Base-by-base conservation (phyloP, 53 echinoderm and acorn worm genomes). In the Patiria pectinifera region DNA sequence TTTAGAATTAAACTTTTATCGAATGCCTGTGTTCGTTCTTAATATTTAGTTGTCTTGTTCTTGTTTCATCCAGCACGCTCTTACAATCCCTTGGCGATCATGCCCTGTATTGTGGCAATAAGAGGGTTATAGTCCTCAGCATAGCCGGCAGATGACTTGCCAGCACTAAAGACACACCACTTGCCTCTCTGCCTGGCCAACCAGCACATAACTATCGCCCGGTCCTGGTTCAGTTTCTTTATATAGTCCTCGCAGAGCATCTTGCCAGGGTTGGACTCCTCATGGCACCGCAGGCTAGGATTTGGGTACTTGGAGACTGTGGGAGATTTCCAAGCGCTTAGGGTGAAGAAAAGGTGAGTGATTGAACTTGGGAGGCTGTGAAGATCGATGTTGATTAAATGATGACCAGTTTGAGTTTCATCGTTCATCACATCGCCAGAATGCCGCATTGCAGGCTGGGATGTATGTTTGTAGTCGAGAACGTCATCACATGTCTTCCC, bases 351-450 rank as follows among this genome's bases (percentile, higher is more conserved):
- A 14, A 93, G 49, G 23, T 84, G 89, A 25, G 93, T 93, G 62
- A 76, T 76, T 2, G 45, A 22, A 70, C 53, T 18, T 59, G 93
- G 89, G 24, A 93, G 83, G 69, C 74, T 93, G 19, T 84, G 82
- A 14, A 93, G 77, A 45, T 82, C 14, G 15, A 93, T 76, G 2
- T 93, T 93, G 74, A 93, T 93, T 3, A 89, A 60, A 25, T 93
- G 93, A 18, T 93, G 93, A 13, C 93, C 93, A 9, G 21, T 74
- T 2, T 62, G 47, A 4, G n/a, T 44, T 21, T 23, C 0, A 83
- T 89, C 45, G 44, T 93, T 48, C 93, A 93, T 93, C 26, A 89
- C 0, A 83, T 93, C 93, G 8, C 93, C 93, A 8, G 93, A 93
- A 76, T 93, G 93, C 13, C 5, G 22, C 62, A 93, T 89, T 24